Evolutionary conservation across 2,797 vertebrate genomes (phyloP), one percentile per base, ranked within the genome.

Genomic region (Falco berigora): DNA sequence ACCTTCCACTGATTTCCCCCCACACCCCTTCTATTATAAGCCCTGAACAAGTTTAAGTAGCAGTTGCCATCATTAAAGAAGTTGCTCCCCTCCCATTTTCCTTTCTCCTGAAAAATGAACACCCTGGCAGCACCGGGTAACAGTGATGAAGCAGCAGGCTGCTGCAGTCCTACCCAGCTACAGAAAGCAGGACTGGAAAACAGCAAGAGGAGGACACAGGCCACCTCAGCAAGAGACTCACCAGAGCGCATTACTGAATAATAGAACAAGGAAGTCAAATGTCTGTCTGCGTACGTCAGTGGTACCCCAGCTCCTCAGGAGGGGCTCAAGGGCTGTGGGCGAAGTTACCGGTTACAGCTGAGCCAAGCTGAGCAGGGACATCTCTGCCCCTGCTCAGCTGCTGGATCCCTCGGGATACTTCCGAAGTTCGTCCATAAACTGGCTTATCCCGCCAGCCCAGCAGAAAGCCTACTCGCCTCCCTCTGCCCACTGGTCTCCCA

Each of bases 41-140:
- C 74, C 63, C 80, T 49, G 88, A 81, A 63, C n/a, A 76, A 74
- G 71, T 74, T 92, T 62, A 90, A 95, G 83, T 8, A 93, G 90
- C 86, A 86, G 77, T 40, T 90, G 86, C 59, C 74, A 73, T 16
- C 71, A 66, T 30, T 76, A 76, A 72, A 69, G 92, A 66, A 78
- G 69, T 34, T n/a, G 66, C 62, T 94, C 53, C 58, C 67, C 83
- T 94, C 77, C 86, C 62, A 50, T 77, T 58, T 84, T 28, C 86
- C 72, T 36, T 55, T 42, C 83, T 78, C 34, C 86, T 4, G 49
- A 46, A 46, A 12, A 68, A 62, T 2, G 19, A 84, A 22, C 49
- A 12, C 3, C 44, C 72, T 5, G 46, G 30, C 59, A 56, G 86
- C 40, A 32, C 1, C 47, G 14, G 53, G 58, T 36, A 64, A 34